Base-by-base conservation (phyloP, 2,888 invertebrate species). In the Galeopsomyia nigrocyanea region DNA sequence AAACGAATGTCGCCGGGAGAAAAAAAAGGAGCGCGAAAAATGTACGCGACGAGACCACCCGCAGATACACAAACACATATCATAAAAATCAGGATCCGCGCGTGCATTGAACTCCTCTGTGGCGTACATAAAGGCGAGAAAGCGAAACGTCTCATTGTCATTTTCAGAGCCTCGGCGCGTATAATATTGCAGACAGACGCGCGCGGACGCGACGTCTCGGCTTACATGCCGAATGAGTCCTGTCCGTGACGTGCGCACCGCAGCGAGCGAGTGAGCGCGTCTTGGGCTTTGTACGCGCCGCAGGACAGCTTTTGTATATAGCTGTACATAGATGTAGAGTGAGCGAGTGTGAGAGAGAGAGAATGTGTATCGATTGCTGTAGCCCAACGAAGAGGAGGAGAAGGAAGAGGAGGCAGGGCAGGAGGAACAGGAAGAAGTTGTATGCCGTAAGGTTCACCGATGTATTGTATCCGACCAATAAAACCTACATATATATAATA, bases 381-480 rank as follows among this genome's bases (percentile, higher is more conserved):
- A 51, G 31, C 51, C 64, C 77, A 80, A 81, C 81, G 81, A 47
- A 46, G 46, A 57, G 17, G 56, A 17, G 61, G 49, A 55, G 26
- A 26, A 39, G 22, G 46, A 57, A 83, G 76, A 81, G 83, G 50
- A 50, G 82, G 80, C 81, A 83, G 81, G 83, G 13, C 39, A 49
- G 16, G 56, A 21, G 61, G 56, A 55, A 26, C 26, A 46, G 19
- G 46, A 57, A 83, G 76, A 81, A 83, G 57, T 56, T 83, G 80
- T 82, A 83, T 82, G 83, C 76, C 82, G 82, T 84, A 84, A 77
- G 79, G 81, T 83, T 81, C 80, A 82, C 77, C 71, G 47, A 49
- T 47, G 21, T 55, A 82, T 77, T 84, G 80, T 84, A 84, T 81
- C 79, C 80, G 81, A 84, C 82, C 82, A 85, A 84, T 84, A 84